phyloP scores from a whole-genome alignment of 1,140 invertebrate genomes.

The Nymphalis io region DNA sequence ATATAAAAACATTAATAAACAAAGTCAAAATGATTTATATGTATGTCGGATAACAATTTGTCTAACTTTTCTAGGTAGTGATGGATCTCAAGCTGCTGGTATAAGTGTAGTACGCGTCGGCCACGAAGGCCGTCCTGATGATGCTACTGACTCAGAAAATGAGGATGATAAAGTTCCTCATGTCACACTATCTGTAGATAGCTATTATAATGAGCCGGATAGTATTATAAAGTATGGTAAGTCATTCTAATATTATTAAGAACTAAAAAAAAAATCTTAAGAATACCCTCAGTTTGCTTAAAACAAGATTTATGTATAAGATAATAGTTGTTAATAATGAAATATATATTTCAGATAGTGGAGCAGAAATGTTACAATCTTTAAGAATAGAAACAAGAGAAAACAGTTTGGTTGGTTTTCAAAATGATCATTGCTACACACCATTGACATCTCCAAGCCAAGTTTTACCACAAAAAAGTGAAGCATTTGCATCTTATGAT shows the following conservation, averaged over 20 bases:
- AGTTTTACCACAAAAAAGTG: constrained; percentile 59
- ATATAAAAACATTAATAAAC: no score
- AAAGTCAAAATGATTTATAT: no score
- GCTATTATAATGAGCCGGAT: constrained; percentile 75
- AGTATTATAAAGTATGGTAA: constrained; percentile 78
- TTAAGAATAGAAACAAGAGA: constrained; percentile 78
- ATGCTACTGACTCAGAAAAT: constrained; percentile 75
- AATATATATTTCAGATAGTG: constrained; percentile 66
- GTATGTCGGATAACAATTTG: background rate
- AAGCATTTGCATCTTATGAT: constrained; percentile 60
- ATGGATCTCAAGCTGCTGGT: constrained; percentile 71
- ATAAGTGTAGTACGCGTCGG: constrained; percentile 76
- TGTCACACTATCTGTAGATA: constrained; percentile 74
- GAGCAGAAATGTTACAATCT: constrained; percentile 79
- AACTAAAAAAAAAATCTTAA: no score
- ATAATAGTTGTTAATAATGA: background rate
- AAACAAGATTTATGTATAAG: background rate
- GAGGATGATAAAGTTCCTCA: constrained; percentile 76
- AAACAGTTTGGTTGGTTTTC: constrained; percentile 79
- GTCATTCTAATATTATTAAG: background rate
- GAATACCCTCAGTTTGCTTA: no score
- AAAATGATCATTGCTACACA: constrained; percentile 86
- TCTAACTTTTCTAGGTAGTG: constrained; percentile 53
- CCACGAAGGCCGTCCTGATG: constrained; percentile 74
- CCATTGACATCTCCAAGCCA: constrained; percentile 82